These are phyloP conservation scores for Cephus nigrinus DNA, from an alignment of 2,888 invertebrate species.

Conservation along the genomic window DNA sequence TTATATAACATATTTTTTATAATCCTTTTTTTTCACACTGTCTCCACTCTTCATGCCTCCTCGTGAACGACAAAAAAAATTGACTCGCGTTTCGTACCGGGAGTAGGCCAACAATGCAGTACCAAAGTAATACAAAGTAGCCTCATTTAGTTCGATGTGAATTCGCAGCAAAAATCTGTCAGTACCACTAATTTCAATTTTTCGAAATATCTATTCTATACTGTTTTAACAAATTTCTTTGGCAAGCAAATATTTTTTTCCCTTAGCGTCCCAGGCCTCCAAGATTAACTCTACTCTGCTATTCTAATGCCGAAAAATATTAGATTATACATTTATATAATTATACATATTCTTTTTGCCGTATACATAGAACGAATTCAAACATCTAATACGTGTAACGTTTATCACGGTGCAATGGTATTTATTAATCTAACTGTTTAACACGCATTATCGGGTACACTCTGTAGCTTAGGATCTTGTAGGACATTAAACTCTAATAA, in stretches of 20 bases:
- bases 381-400: not conserved
- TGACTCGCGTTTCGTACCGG: constrained; percentile 65
- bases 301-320: not conserved
- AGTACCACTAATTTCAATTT: not conserved
- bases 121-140: constrained; percentile 11
- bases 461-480: constrained; percentile 56
- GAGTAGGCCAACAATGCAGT: constrained; percentile 52
- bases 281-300: not conserved
- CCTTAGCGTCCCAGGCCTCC: not conserved
- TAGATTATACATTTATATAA: not conserved
- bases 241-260: not conserved
- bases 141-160: constrained; percentile 30
- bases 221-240: not conserved
- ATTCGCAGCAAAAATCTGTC: constrained; percentile 51
- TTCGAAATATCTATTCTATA: not conserved
- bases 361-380: not conserved
- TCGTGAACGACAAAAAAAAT: constrained; percentile 45
- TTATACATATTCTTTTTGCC: not conserved
- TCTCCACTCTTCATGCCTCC: constrained; percentile 19
- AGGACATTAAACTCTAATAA: constrained; percentile 10
- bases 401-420: not conserved
- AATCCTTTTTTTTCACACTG: not conserved
- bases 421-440: not conserved
- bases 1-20: not conserved
- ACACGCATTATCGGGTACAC: constrained; percentile 17